Evolutionary conservation across 2,113 vertebrate species (phyloP), one percentile per base, ranked within the genome.

Genomic region (Petroica traversi): DNA sequence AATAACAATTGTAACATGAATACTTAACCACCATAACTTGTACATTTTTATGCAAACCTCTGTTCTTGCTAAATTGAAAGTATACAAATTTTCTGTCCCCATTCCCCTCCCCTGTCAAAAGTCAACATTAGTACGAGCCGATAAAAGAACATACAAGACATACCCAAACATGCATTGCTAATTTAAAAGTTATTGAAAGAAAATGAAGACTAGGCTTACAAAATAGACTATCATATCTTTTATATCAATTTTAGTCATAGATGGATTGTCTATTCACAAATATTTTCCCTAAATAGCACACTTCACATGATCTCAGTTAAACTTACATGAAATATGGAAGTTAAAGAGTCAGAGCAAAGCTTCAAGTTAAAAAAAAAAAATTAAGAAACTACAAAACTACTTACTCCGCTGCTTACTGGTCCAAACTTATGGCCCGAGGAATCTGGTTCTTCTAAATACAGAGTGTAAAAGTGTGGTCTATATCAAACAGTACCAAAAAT

Each of bases 391-490:
- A 62, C 4, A 41, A 16, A 71, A 63, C 9, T 97, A 98, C 98
- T 98, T 96, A 99, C 99, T 97, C 98, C 67, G 0, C 83, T 96
- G 98, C 99, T 99, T 93, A 95, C 91, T 94, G 99, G 99, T 97
- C 99, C 99, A 62, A 97, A 95, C 1, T 1, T 34, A 96, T 99
- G 99, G 91, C 99, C 99, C 12, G 99, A 91, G 66, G 93, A 62
- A 98, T 99, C 99, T 62, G 99, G 99, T 97, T 99, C 99, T 46
- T 99, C 98, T 97, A 99, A 97, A 98, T 99, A 99, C 98, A 99
- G 97, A 97, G 99, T 99, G 98, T 99, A 99, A 97, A 99, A 99
- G 97, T 99, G 98, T 95, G 99, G 99, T 98, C 99, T 99, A 97
- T 98, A 98, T 98, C 98, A 98, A 98, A 98, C 98, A 97, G 98